Percentiles rank a stretch among this genome's conserved stretches.
phyloP scores from a whole-genome alignment of 2,113 vertebrate genomes.

The Pimephales promelas region DNA sequence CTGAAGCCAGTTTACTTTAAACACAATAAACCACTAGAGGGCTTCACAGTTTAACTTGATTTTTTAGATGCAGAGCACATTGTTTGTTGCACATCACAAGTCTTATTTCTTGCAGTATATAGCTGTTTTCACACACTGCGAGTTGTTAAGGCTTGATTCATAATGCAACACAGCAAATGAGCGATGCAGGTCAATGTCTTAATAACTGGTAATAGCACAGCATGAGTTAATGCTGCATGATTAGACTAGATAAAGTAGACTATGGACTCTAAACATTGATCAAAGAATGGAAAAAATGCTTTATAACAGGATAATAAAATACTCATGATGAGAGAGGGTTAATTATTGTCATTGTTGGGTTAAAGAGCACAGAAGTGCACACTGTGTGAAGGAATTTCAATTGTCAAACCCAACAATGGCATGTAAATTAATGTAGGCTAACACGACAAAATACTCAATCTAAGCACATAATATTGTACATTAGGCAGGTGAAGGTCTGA shows the following conservation, averaged over 20 bases:
- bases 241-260: conserved; percentile 23
- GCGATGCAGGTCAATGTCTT: conserved; percentile 6
- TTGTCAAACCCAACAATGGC: conserved; percentile 1
- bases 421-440: not conserved
- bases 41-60: not conserved
- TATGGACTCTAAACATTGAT: conserved; percentile 55
- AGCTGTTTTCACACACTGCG: not conserved
- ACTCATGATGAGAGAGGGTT: conserved; percentile 55
- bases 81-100: not conserved
- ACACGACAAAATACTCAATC: not conserved
- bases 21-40: conserved; percentile 29
- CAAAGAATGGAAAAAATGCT: conserved; percentile 31
- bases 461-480: not conserved
- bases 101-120: not conserved
- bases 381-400: conserved; percentile 31
- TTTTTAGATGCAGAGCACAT: not conserved
- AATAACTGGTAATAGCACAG: conserved; percentile 58
- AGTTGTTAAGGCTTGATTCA: not conserved
- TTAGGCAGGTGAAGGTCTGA: not conserved
- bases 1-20: not conserved
- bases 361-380: conserved; percentile 31
- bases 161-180: not conserved
- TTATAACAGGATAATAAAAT: conserved; percentile 65
- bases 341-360: conserved; percentile 50
- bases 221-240: conserved; percentile 58